Conservation (phyloP, 2,797 vertebrate genomes). For the Garrulus glandarius region DNA sequence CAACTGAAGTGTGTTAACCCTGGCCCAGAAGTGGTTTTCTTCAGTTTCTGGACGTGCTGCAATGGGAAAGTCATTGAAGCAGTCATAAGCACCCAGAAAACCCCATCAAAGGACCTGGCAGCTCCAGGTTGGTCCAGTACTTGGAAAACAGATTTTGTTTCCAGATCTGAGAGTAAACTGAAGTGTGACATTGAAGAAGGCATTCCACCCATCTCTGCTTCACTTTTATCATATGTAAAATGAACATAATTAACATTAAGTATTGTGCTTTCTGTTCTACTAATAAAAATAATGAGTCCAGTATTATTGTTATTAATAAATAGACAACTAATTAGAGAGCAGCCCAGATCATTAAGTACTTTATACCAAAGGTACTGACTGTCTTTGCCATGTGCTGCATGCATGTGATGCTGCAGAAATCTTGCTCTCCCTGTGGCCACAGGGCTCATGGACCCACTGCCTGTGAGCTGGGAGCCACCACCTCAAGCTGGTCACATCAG, state of each 20-base stretch:
- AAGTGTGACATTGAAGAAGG: background rate
- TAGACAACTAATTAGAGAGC: background rate
- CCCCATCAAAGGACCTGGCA: background rate
- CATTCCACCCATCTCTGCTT: background rate
- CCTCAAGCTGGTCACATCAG: fast-evolving
- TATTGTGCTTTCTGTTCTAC: background rate
- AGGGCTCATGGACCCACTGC: background rate
- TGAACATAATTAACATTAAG: background rate
- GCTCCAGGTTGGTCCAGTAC: background rate
- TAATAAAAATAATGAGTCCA: background rate
- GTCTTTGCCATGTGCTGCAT: background rate
- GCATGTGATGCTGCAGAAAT: background rate
- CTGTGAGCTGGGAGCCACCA: background rate
- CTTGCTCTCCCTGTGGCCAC: background rate
- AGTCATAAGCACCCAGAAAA: background rate
- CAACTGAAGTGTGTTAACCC: background rate
- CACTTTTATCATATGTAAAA: background rate
- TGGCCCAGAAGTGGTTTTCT: background rate
- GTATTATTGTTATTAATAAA: background rate
- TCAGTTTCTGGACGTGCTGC: background rate
- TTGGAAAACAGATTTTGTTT: background rate
- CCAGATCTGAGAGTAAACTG: background rate
- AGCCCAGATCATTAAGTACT: background rate
- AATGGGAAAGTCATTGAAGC: background rate
- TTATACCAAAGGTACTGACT: background rate